phyloP scores from a whole-genome alignment of 2,113 vertebrate genomes.

The Euleptes europaea region DNA sequence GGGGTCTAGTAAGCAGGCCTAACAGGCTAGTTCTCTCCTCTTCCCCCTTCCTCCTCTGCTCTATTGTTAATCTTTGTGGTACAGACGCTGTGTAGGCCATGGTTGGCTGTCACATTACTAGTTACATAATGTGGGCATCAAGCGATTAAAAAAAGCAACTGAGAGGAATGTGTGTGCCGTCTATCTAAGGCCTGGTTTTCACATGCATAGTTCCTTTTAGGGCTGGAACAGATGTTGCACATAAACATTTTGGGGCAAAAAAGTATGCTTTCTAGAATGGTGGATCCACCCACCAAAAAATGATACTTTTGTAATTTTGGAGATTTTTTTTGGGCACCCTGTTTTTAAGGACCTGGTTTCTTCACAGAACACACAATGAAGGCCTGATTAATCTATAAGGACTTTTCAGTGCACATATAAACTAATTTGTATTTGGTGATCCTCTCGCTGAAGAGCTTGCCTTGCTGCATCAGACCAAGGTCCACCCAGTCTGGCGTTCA shows the following conservation, averaged over 20 bases:
- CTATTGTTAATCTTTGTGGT: slow-evolving; percentile 55
- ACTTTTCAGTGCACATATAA: too few relatives aligned
- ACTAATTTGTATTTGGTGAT: too few relatives aligned
- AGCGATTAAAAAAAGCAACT: slow-evolving; percentile 22
- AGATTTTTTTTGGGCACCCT: too few relatives aligned
- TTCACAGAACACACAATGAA: too few relatives aligned
- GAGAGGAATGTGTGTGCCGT: slow-evolving; percentile 26
- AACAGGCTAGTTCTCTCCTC: background rate
- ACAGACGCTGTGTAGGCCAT: background rate
- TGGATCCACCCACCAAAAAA: background rate
- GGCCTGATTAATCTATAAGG: too few relatives aligned
- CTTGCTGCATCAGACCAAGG: too few relatives aligned
- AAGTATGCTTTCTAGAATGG: background rate
- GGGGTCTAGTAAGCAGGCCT: background rate
- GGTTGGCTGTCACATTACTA: slow-evolving; percentile 39
- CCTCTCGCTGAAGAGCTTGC: too few relatives aligned
- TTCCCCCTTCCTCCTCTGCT: background rate
- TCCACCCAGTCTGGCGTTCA: too few relatives aligned
- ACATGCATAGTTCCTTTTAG: background rate
- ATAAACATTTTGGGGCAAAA: background rate
- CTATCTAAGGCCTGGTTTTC: background rate
- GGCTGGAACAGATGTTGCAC: background rate
- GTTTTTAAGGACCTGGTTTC: too few relatives aligned
- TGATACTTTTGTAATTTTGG: too few relatives aligned
- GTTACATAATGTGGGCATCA: slow-evolving; percentile 49